Base-by-base conservation (phyloP, 2,888 invertebrate genomes). In the Epistrophe eligans region DNA sequence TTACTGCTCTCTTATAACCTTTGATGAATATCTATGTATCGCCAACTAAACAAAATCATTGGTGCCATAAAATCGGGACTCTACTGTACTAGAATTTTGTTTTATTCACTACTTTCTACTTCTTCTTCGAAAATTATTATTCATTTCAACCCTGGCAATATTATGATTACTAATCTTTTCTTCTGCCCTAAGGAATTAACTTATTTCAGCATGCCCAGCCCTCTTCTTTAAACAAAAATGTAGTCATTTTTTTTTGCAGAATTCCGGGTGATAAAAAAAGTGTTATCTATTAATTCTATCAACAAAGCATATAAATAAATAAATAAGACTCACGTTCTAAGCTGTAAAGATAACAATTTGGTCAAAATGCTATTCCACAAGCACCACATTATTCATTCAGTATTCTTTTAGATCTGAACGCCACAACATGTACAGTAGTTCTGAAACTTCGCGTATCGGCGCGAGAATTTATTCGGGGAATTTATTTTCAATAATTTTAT, bases 381-480 rank as follows among this genome's bases (percentile, higher is more conserved):
- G 10, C 7, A 38, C 32, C n/a, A 35, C 35, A 45, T 19, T 55
- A 64, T n/a, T 58, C 9, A 5, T 48, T 77, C n/a, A 82, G 82
- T 82, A 43, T 77, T 71, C 57, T 28, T 66, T 71, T 38, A 48
- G 71, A 64, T 48, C 50, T 40, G 64, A 66, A 71, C 64, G 64
- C 38, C 71, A 48, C 71, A 82, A 72, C 71, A 82, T 82, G 57
- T 24, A 9, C 9, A 5, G 15, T 19, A 11, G 15, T 19, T 17
- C n/a, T 11, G 17, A 17, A 58, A 13, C 15, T 43, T n/a, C 8
- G 19, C 1, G 10, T 50, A 8, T 9, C 9, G 28, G 8, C 13
- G 15, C 10, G 55, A 19, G 70, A 35, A 11, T 15, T 15, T n/a
- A 1, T 28, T 28, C 35, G 45, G 43, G 38, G 15, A 66, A 57